Evolutionary conservation across 2,113 vertebrate species (phyloP).

Genomic region (Origma solitaria): DNA sequence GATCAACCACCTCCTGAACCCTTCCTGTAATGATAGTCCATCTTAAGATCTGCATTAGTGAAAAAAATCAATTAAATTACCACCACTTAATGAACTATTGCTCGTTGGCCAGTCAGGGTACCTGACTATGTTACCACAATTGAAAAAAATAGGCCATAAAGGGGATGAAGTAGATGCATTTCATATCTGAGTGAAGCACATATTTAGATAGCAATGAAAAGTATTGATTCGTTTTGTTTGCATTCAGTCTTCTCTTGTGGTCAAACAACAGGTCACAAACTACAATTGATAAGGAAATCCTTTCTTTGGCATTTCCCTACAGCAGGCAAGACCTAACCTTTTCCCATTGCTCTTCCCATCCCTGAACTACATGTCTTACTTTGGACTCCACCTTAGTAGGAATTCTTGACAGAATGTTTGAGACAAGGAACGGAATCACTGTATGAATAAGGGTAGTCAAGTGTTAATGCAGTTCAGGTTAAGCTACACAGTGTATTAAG

Average conservation of each 20-base stretch:
- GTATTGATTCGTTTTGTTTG: background rate
- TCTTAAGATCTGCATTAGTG: conserved; percentile 10
- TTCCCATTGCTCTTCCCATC: background rate
- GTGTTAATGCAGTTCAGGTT: background rate
- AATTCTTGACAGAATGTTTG: background rate
- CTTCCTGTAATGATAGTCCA: background rate
- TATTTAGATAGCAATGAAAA: background rate
- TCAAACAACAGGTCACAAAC: background rate
- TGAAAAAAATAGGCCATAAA: background rate
- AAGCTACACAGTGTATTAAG: background rate
- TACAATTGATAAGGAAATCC: background rate
- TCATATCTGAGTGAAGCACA: background rate
- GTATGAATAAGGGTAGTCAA: background rate
- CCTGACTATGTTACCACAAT: background rate
- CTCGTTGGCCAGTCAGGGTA: background rate
- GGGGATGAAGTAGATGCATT: background rate
- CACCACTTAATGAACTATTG: background rate
- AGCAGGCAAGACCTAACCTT: background rate
- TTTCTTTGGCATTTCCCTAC: background rate
- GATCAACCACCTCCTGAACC: background rate
- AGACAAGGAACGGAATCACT: background rate
- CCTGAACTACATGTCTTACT: accelerated
- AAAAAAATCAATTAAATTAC: conserved; percentile 35
- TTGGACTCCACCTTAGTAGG: background rate
- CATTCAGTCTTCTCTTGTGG: background rate